These are phyloP conservation scores for Stichopus horrens DNA, from an alignment of 53 echinoderm and acorn worm species.

Conservation along the genomic window DNA sequence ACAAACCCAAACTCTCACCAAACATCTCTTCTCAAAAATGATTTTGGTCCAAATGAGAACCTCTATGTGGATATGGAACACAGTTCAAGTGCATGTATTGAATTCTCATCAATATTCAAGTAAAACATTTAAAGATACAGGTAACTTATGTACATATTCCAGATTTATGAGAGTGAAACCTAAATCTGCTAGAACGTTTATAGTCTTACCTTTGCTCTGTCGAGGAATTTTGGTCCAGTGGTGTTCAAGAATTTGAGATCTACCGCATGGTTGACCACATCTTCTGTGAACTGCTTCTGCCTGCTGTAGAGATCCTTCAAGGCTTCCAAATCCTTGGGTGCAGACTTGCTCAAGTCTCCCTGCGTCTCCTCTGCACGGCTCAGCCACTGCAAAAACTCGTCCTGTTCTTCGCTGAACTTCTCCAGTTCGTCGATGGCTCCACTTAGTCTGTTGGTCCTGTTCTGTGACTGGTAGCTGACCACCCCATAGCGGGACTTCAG, in stretches of 20 bases:
- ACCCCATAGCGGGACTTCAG: constrained; percentile 91
- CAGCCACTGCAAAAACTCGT: constrained; percentile 80
- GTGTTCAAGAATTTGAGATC: constrained; percentile 89
- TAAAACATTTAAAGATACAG: background rate
- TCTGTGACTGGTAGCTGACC: constrained; percentile 89
- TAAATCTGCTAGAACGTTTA: background rate
- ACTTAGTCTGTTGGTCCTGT: constrained; percentile 73
- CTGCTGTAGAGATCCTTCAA: constrained; percentile 71
- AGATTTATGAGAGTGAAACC: too few species aligned
- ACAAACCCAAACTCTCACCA: background rate
- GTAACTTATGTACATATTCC: too few species aligned
- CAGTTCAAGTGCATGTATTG: background rate
- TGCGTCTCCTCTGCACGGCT: constrained; percentile 72
- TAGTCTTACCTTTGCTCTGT: constrained; percentile 73
- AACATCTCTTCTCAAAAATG: too few species aligned
- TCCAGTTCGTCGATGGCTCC: constrained; percentile 73
- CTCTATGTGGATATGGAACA: background rate
- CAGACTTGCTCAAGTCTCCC: constrained; percentile 52
- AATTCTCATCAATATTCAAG: background rate
- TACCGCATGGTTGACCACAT: constrained; percentile 75
- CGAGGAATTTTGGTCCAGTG: constrained; percentile 85
- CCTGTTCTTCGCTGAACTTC: constrained; percentile 74
- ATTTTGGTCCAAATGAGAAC: too few species aligned
- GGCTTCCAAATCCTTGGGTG: constrained; percentile 68
- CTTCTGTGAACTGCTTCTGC: constrained; percentile 78